A percentile compares a stretch with the other conserved stretches of the same genome.
Conservation (phyloP, 1,140 invertebrate species). For the Tetramorium alpestre region DNA sequence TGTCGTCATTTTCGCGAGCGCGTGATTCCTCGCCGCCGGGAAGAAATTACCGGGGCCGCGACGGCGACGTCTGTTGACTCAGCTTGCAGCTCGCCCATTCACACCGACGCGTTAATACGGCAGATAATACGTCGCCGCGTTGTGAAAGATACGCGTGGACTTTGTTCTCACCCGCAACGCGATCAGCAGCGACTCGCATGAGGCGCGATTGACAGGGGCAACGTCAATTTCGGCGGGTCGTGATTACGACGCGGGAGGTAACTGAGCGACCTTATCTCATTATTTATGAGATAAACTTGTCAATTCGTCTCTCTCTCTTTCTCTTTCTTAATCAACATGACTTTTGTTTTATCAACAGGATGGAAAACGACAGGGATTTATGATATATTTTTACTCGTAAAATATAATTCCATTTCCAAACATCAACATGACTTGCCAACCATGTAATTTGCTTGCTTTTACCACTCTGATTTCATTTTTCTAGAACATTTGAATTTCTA, state of each 20-base stretch:
- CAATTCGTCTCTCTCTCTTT: not conserved
- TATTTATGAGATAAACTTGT: not conserved
- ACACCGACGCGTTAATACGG: constrained; percentile 62
- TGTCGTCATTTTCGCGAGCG: constrained; percentile 21
- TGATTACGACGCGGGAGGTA: constrained; percentile 22
- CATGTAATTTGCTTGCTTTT: not conserved
- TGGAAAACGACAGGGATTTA: not conserved
- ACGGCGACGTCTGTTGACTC: constrained; percentile 55
- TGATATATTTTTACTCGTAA: not conserved
- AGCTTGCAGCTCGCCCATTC: constrained; percentile 59
- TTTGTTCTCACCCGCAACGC: constrained; percentile 54
- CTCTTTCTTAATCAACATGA: not conserved
- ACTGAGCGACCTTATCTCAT: constrained; percentile 6
- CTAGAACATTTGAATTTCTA: not conserved
- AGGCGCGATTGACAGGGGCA: not conserved
- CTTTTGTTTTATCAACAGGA: not conserved
- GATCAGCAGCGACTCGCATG: not conserved
- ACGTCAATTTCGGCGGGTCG: constrained; percentile 31
- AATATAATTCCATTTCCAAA: not conserved
- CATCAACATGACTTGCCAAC: not conserved
- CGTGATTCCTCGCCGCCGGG: constrained; percentile 21
- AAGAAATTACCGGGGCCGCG: constrained; percentile 41
- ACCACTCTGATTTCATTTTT: not conserved
- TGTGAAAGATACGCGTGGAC: constrained; percentile 56
- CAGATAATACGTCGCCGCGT: constrained; percentile 44